A percentile compares a stretch with the other conserved stretches of the same genome.
phyloP scores from a whole-genome alignment of 2,113 vertebrate genomes.

The Podilymbus podiceps region DNA sequence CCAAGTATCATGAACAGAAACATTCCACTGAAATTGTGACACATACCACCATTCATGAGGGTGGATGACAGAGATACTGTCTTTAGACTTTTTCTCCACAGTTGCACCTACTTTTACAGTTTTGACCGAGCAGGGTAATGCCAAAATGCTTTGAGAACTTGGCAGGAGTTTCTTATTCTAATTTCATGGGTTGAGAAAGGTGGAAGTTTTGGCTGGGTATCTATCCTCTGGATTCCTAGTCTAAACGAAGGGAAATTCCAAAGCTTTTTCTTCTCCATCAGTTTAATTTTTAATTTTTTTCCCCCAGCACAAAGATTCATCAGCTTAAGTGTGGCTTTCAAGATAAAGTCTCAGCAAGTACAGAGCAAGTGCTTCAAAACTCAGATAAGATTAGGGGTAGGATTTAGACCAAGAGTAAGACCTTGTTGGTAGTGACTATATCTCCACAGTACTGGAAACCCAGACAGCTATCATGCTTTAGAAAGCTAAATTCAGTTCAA shows the following conservation, averaged over 20 bases:
- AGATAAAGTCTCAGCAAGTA: neutral
- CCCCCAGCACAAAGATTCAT: neutral
- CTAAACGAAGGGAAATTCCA: neutral
- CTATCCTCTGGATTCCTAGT: neutral
- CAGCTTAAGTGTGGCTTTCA: neutral
- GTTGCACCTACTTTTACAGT: neutral
- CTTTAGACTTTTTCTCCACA: neutral
- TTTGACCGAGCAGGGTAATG: neutral
- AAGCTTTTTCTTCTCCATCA: neutral
- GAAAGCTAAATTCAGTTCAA: neutral
- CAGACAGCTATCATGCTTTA: neutral
- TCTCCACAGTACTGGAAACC: neutral
- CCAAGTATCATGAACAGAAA: neutral
- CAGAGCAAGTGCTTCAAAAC: neutral
- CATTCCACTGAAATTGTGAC: neutral
- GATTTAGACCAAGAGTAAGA: neutral
- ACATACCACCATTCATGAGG: rapidly evolving
- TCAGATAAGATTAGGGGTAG: neutral
- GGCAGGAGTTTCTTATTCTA: neutral
- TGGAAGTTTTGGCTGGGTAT: neutral
- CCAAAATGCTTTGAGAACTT: neutral
- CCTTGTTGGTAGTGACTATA: neutral
- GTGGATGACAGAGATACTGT: neutral
- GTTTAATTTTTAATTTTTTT: neutral
- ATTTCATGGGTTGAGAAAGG: neutral